Conservation (phyloP, 2,797 vertebrate genomes). For the Phalanger gymnotis region DNA sequence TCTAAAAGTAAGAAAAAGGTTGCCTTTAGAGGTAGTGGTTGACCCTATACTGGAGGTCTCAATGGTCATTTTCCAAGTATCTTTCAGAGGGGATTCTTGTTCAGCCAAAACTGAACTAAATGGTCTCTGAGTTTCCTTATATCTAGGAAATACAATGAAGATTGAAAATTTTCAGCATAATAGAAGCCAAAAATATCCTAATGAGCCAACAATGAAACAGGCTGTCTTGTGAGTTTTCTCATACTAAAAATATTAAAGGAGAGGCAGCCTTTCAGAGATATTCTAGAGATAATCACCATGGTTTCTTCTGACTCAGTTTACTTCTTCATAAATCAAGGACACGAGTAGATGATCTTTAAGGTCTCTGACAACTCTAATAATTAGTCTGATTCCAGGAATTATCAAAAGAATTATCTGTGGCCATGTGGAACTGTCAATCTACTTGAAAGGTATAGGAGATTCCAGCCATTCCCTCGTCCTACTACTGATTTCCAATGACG, state of each 20-base stretch:
- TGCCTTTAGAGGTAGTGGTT: not conserved
- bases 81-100: not conserved
- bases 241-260: not conserved
- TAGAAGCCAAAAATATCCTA: not conserved
- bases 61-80: not conserved
- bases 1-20: not conserved
- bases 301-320: not conserved
- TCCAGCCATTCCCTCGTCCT: not conserved
- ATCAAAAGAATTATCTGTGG: not conserved
- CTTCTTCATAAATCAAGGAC: not conserved
- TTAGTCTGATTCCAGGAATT: not conserved
- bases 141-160: not conserved
- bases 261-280: not conserved
- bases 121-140: no score
- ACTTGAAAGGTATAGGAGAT: not conserved
- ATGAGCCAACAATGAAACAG: not conserved
- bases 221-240: not conserved
- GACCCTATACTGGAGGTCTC: not conserved
- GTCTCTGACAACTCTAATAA: not conserved
- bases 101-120: no score
- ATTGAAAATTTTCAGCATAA: not conserved
- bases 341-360: not conserved
- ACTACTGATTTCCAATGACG: constrained; percentile 20
- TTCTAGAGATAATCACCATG: not conserved
- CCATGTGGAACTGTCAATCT: not conserved